Conservation (phyloP, 2,888 invertebrate genomes). For the Lithophane leautieri region DNA sequence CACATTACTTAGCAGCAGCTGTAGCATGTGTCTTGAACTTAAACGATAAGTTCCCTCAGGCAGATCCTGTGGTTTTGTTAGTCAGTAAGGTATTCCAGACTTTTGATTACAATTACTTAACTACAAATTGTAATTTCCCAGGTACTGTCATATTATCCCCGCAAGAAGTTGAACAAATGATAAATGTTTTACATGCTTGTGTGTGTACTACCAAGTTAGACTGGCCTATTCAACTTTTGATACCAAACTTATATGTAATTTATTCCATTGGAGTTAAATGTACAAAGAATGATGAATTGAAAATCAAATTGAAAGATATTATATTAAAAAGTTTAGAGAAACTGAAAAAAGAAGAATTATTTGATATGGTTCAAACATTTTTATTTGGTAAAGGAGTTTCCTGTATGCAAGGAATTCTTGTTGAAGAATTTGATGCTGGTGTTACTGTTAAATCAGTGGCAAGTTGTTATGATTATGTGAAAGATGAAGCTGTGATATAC, state of each 20-base stretch:
- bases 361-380: conserved; percentile 67
- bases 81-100: conserved; percentile 75
- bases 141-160: conserved; percentile 82
- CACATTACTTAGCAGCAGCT: conserved; percentile 87
- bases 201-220: conserved; percentile 75
- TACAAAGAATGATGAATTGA: conserved; percentile 76
- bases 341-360: conserved; percentile 69
- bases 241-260: conserved; percentile 82
- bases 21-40: conserved; percentile 90
- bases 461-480: conserved; percentile 62
- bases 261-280: conserved; percentile 83
- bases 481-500: conserved; percentile 75
- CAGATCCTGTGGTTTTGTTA: conserved; percentile 78
- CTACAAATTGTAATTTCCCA: conserved; percentile 71
- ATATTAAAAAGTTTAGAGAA: conserved; percentile 80
- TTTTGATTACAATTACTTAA: conserved; percentile 75
- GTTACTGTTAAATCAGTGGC: conserved; percentile 78
- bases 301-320: conserved; percentile 80
- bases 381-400: conserved; percentile 74
- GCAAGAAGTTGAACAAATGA: conserved; percentile 81
- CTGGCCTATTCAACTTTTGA: conserved; percentile 79
- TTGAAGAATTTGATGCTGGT: conserved; percentile 84
- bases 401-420: conserved; percentile 57
- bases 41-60: conserved; percentile 85
- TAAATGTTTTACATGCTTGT: conserved; percentile 82